Evolutionary conservation across 2,888 invertebrate genomes (phyloP).

Genomic region (Serrognathus titanus): DNA sequence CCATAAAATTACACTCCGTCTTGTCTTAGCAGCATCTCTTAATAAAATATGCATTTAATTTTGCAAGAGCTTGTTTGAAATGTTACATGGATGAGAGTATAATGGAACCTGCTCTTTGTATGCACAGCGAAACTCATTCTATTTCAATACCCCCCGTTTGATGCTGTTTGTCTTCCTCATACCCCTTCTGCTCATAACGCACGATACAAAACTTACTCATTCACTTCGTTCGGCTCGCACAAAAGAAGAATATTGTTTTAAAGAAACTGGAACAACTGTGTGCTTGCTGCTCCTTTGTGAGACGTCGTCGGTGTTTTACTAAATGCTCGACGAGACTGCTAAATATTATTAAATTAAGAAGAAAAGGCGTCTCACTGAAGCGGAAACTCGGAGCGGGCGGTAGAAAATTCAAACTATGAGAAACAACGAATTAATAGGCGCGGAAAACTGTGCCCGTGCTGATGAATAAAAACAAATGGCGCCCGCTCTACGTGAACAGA

Average conservation of each 20-base stretch:
- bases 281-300: constrained; percentile 31
- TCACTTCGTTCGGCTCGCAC: constrained; percentile 32
- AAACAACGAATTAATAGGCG: constrained; percentile 23
- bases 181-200: constrained; percentile 30
- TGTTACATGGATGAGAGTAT: constrained; percentile 31
- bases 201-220: constrained; percentile 38
- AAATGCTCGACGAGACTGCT: constrained; percentile 40
- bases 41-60: constrained; percentile 43
- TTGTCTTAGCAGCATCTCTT: constrained; percentile 22
- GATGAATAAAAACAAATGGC: constrained; percentile 16
- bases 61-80: constrained; percentile 34
- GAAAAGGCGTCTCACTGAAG: constrained; percentile 42
- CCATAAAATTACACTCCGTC: constrained; percentile 20
- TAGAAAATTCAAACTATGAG: constrained; percentile 17
- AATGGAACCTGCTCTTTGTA: constrained; percentile 35
- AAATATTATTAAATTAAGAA: constrained; percentile 48
- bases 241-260: constrained; percentile 39
- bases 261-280: constrained; percentile 40
- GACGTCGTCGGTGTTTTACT: constrained; percentile 40
- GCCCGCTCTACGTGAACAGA: constrained; percentile 1
- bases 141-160: constrained; percentile 32
- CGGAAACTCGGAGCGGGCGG: constrained; percentile 31
- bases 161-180: constrained; percentile 32
- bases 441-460: constrained; percentile 7
- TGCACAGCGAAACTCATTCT: constrained; percentile 33